Conservation (phyloP, 2,888 invertebrate species). For the Lochmaea crataegi region DNA sequence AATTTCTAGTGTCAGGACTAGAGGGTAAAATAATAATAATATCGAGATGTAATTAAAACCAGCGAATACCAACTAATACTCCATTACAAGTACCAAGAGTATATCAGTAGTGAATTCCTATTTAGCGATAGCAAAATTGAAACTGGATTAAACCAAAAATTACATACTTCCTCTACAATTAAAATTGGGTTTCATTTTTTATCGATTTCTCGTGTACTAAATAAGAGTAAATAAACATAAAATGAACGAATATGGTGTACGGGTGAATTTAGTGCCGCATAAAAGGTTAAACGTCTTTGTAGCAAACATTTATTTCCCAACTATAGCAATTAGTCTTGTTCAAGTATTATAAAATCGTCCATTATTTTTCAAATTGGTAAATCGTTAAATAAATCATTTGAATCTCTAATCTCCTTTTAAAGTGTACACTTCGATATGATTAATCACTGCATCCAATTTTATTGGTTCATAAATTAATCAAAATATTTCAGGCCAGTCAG, state of each 20-base stretch:
- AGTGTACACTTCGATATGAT: conserved; percentile 42
- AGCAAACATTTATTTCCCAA: conserved; percentile 5
- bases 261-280: background rate
- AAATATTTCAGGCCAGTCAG: conserved; percentile 23
- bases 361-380: conserved; percentile 28
- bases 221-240: no score
- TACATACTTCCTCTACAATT: no score
- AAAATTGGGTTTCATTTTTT: background rate
- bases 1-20: no score
- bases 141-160: no score
- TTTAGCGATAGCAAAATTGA: no score
- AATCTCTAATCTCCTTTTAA: conserved; percentile 41
- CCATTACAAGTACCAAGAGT: no score
- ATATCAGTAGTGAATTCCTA: no score
- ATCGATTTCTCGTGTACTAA: no score
- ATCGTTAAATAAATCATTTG: conserved; percentile 42
- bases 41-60: no score
- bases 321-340: conserved; percentile 11
- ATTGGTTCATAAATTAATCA: conserved; percentile 45
- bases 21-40: no score
- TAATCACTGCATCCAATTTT: conserved; percentile 43
- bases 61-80: no score
- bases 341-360: conserved; percentile 17
- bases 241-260: background rate
- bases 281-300: background rate